Evolutionary conservation across 1,140 invertebrate genomes (phyloP).

Genomic region (Cotesia typhae): DNA sequence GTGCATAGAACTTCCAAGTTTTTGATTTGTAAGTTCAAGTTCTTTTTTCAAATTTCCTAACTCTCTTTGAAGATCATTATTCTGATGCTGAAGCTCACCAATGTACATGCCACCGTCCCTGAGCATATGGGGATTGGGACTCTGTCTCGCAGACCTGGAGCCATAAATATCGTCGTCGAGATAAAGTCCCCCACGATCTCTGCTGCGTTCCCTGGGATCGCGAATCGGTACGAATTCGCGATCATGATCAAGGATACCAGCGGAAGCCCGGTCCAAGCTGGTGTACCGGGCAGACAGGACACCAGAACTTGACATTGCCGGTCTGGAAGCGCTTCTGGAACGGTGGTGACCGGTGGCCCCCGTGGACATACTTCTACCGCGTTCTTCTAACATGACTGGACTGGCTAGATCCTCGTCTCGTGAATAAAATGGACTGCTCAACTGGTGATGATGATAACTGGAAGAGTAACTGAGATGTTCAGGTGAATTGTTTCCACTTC

Average conservation of each 20-base stretch:
- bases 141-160: conserved; percentile 76
- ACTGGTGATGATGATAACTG: conserved; percentile 70
- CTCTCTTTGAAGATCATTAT: conserved; percentile 94
- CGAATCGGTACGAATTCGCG: conserved; percentile 85
- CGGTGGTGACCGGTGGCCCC: conserved; percentile 69
- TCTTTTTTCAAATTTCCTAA: conserved; percentile 96
- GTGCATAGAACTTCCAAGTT: conserved; percentile 98
- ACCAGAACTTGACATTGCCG: conserved; percentile 65
- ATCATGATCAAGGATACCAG: conserved; percentile 71
- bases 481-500: conserved; percentile 71
- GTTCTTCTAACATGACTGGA: conserved; percentile 73
- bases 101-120: conserved; percentile 73
- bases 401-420: conserved; percentile 79
- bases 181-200: conserved; percentile 72
- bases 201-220: conserved; percentile 72
- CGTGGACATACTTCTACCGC: conserved; percentile 70
- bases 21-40: conserved; percentile 96
- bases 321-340: conserved; percentile 70
- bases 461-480: conserved; percentile 65
- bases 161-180: conserved; percentile 80
- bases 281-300: conserved; percentile 75
- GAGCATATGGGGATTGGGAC: conserved; percentile 71
- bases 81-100: conserved; percentile 93
- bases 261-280: conserved; percentile 77
- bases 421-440: conserved; percentile 74